Base-by-base conservation (phyloP, 2,797 vertebrate species). In the Sylvia borin region DNA sequence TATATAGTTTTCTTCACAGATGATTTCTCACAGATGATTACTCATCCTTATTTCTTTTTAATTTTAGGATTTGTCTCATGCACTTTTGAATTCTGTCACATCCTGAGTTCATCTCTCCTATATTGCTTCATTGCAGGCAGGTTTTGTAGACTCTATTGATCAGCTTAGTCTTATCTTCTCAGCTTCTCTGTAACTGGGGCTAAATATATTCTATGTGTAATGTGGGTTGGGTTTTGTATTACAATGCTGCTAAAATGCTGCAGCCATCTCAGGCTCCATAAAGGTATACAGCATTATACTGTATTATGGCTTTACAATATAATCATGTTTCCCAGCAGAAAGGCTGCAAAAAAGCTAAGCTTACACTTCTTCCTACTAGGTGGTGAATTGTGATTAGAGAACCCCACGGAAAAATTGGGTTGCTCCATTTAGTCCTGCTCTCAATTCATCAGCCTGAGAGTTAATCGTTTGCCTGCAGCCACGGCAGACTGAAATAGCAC, bases 311-410 rank as follows among this genome's bases (percentile, higher is more conserved):
- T 92, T 53, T 65, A 54, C 79, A 77, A 50, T n/a, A 60, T 50
- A 71, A 78, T 51, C 58, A 17, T 53, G 38, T 88, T 90, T 78
- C 58, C 55, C 58, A 62, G 62, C 66, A 88, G 88, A 95, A 95
- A 85, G 50, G 29, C 57, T 83, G 65, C 57, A 92, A 88, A 92
- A 91, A 93, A 61, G 53, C 65, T 43, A 45, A 90, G 66, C 84
- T 92, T 90, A 62, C n/a, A 51, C 34, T 78, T 71, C 14, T 87
- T 92, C 92, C 58, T 95, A 3, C 76, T 86, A 55, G 73, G 88
- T 55, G 26, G 70, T 72, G 85, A 95, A 72, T 88, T 88, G 95
- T 91, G 88, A 88, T 92, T 95, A 86, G 88, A 74, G 76, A 95
- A 72, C 70, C 47, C 65, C 60, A 60, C 0, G 1, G 83, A 91